Evolutionary conservation across 2,888 invertebrate species (phyloP), one percentile per base, ranked within the genome.

Genomic region (Beris chalybata): DNA sequence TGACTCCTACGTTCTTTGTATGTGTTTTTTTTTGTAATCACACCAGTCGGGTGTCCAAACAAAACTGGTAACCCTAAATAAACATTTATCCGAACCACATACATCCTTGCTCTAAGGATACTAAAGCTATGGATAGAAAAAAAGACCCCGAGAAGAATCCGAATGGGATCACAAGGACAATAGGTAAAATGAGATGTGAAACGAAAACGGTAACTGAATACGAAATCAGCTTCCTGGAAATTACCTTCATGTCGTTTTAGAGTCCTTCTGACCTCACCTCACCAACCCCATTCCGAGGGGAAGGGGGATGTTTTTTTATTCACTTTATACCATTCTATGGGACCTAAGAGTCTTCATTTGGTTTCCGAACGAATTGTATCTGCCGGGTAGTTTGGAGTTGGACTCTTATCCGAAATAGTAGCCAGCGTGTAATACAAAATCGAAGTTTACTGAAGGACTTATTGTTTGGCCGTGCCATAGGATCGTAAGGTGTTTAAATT

Each of bases 171-270:
- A 61, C n/a, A 15, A 64, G 64, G 64, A 65, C 65, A 65, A 65
- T 65, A 45, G 65, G 44, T 56, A 65, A 65, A 65, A 65, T 65
- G 65, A 65, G 65, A 65, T 65, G 65, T 65, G 65, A 65, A 65
- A 65, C 56, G 65, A 56, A 56, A 65, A 65, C 65, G 56, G 29
- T 45, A 38, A 30, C 56, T 65, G 65, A 65, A 65, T 65, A 56
- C 65, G 48, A 65, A 65, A 65, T 65, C 55, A 65, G 65, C 50
- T 61, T 22, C 47, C 48, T 22, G n/a, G 47, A 65, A 65, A 65
- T 65, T 65, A 65, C 65, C 65, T 45, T 54, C 65, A 48, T 65
- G 56, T 45, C 54, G 52, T 61, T 61, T 61, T 52, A 52, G 31
- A 59, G 32, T 61, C 50, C 31, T 52, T 43, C 61, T 61, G 38